phyloP scores from a whole-genome alignment of 2,797 vertebrate genomes.

The Somateria mollissima region DNA sequence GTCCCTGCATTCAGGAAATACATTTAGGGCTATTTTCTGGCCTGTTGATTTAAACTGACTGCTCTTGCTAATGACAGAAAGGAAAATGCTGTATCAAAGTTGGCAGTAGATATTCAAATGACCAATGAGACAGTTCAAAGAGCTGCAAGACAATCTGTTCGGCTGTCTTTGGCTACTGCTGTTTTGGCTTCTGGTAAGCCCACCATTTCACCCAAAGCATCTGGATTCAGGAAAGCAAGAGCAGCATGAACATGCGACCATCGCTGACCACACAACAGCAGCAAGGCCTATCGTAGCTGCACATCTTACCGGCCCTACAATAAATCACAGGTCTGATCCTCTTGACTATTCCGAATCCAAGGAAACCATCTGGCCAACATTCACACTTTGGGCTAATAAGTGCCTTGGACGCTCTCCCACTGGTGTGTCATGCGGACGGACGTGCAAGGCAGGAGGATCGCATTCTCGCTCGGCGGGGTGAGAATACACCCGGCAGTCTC shows the following conservation, averaged over 20 bases:
- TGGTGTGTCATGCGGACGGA: slow-evolving; percentile 60
- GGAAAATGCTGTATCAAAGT: slow-evolving; percentile 34
- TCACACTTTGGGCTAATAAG: slow-evolving; percentile 68
- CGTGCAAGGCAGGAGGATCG: slow-evolving; percentile 39
- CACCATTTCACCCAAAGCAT: slow-evolving; percentile 60
- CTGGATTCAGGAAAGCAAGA: slow-evolving; percentile 50
- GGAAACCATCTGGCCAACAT: slow-evolving; percentile 70
- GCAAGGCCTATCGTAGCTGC: slow-evolving; percentile 5
- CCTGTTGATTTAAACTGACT: slow-evolving; percentile 49
- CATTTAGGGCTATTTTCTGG: slow-evolving; percentile 22
- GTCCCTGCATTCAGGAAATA: slow-evolving; percentile 13
- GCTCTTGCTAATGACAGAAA: slow-evolving; percentile 29
- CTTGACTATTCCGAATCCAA: slow-evolving; percentile 65
- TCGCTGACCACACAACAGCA: slow-evolving; percentile 24
- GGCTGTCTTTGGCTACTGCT: slow-evolving; percentile 35
- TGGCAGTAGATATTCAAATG: slow-evolving; percentile 39
- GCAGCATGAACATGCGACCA: background rate
- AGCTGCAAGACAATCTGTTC: slow-evolving; percentile 10
- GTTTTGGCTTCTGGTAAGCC: slow-evolving; percentile 11
- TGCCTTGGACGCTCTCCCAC: slow-evolving; percentile 63
- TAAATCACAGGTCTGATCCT: slow-evolving; percentile 62
- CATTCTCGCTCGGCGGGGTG: slow-evolving; percentile 13
- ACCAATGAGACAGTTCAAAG: slow-evolving; percentile 39
- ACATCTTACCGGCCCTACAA: slow-evolving; percentile 39
- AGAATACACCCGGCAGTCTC: background rate